Evolutionary conservation across 1,140 invertebrate genomes (phyloP).

Genomic region (Ridgeia piscesae): DNA sequence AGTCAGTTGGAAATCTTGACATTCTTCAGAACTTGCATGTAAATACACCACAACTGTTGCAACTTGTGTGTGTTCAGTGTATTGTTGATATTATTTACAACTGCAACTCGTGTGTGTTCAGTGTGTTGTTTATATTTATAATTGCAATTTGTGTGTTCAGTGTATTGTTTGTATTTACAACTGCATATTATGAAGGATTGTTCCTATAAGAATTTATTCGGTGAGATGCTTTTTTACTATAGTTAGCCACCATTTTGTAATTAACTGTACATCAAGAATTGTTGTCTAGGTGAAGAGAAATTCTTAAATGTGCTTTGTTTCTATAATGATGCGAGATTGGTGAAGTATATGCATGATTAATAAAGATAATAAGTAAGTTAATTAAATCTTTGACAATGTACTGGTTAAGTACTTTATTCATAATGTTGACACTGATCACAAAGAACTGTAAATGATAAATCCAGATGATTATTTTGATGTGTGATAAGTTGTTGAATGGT

Average conservation of each 20-base stretch:
- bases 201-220: background rate
- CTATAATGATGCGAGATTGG: background rate
- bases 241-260: background rate
- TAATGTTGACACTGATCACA: background rate
- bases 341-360: background rate
- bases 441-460: background rate
- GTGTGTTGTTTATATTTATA: too few species aligned
- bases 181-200: background rate
- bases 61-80: background rate
- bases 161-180: too few species aligned
- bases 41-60: background rate
- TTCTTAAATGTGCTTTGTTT: background rate
- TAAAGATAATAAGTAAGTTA: too few species aligned
- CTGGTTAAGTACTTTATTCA: background rate
- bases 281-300: background rate
- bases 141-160: too few species aligned
- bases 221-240: background rate
- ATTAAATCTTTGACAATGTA: background rate
- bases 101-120: too few species aligned
- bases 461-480: background rate
- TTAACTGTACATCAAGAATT: background rate
- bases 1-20: background rate
- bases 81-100: too few species aligned
- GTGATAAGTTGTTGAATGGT: background rate
- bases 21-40: background rate